These are phyloP conservation scores for Bergia puertoricense DNA, from an alignment of 92 coral and sea anemone genomes.

Conservation along the genomic window DNA sequence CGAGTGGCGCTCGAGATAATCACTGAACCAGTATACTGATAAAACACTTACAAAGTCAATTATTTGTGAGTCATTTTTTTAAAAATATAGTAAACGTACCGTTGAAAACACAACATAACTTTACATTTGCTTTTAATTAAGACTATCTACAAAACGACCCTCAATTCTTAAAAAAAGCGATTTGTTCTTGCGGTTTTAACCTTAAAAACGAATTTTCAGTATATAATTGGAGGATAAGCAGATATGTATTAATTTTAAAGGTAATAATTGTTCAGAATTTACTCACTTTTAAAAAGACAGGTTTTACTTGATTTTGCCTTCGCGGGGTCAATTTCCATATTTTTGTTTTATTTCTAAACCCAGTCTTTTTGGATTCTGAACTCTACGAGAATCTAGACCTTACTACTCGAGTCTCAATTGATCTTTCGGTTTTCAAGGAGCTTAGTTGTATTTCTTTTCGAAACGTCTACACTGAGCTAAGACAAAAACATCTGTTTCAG, in stretches of 20 bases:
- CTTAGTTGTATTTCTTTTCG: not conserved
- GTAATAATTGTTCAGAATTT: not conserved
- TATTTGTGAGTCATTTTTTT: not conserved
- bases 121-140: slow-evolving; percentile 17
- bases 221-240: not conserved
- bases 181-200: not conserved
- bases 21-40: not conserved
- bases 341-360: not conserved
- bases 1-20: not conserved
- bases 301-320: not conserved
- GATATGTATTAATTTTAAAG: not conserved
- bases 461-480: not conserved
- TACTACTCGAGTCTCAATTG: too few relatives aligned
- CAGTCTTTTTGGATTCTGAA: not conserved
- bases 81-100: too few relatives aligned
- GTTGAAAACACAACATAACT: slow-evolving; percentile 15
- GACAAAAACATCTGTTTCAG: too few relatives aligned
- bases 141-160: slow-evolving; percentile 2
- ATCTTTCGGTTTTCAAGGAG: not conserved
- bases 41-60: slow-evolving; percentile 20
- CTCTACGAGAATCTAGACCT: not conserved
- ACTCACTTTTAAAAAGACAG: too few relatives aligned
- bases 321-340: too few relatives aligned
- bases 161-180: not conserved
- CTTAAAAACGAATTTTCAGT: not conserved